phyloP scores from a whole-genome alignment of 2,888 invertebrate species.

The Drosophila prostipennis region DNA sequence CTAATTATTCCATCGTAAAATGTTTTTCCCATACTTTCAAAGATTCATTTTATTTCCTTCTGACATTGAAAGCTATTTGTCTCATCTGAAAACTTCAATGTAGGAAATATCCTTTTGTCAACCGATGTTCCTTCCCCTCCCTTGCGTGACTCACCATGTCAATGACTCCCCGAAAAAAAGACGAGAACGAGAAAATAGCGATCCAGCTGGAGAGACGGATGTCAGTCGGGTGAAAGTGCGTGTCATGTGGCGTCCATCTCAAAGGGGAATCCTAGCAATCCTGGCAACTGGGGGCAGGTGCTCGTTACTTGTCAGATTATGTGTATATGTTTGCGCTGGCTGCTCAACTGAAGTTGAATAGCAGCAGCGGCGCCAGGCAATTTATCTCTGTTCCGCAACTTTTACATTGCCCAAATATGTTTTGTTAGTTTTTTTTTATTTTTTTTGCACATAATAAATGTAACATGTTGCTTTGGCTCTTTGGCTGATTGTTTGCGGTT shows the following conservation, averaged over 20 bases:
- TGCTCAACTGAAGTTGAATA: not conserved
- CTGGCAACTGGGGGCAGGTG: constrained; percentile 40
- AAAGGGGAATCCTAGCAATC: constrained; percentile 7
- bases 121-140: not conserved
- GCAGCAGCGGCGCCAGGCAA: constrained; percentile 54
- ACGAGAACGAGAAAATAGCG: not conserved
- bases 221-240: constrained; percentile 67
- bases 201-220: constrained; percentile 31
- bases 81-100: no score
- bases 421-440: not conserved
- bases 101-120: constrained; percentile 5
- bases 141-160: constrained; percentile 23
- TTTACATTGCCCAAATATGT: constrained; percentile 17
- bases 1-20: no score
- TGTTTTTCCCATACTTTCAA: no score
- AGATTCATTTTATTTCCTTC: not conserved
- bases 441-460: constrained; percentile 53
- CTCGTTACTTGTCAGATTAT: constrained; percentile 76
- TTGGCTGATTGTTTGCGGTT: constrained; percentile 69
- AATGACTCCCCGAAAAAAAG: constrained; percentile 11
- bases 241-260: constrained; percentile 55
- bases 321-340: constrained; percentile 29
- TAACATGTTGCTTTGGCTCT: constrained; percentile 58
- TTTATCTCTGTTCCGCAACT: constrained; percentile 53
- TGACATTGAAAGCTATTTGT: not conserved